Evolutionary conservation across 2,797 vertebrate species (phyloP).

Genomic region (Siniperca scherzeri): DNA sequence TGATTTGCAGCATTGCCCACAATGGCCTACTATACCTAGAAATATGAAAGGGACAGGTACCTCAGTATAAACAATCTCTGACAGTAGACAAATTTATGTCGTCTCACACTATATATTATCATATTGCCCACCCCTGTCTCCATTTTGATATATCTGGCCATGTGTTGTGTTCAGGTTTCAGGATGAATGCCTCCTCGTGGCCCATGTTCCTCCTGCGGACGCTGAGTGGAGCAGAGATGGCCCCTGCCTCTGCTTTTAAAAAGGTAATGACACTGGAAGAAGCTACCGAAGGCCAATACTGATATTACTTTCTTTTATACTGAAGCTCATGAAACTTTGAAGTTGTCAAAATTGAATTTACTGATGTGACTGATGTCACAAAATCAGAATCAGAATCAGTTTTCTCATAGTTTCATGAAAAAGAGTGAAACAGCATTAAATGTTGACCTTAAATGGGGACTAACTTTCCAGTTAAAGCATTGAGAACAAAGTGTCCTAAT

Average conservation of each 20-base stretch:
- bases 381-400: neutral
- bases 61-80: neutral
- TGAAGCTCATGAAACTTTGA: neutral
- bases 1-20: neutral
- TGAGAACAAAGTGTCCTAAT: neutral
- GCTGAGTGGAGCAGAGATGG: conserved; percentile 94
- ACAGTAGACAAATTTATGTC: neutral
- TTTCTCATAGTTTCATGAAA: neutral
- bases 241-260: conserved; percentile 92
- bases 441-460: neutral
- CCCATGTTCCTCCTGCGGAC: conserved; percentile 96
- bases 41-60: neutral
- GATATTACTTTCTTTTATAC: neutral
- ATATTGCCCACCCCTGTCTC: neutral
- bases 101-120: too few species aligned
- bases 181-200: conserved; percentile 97
- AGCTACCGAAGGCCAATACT: neutral
- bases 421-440: neutral
- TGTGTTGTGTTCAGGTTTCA: conserved; percentile 87
- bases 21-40: neutral
- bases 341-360: neutral
- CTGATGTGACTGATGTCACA: neutral
- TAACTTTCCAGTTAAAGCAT: neutral
- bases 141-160: neutral
- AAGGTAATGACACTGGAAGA: conserved; percentile 84